Conservation (phyloP, 2,113 vertebrate species). For the Psophia crepitans region DNA sequence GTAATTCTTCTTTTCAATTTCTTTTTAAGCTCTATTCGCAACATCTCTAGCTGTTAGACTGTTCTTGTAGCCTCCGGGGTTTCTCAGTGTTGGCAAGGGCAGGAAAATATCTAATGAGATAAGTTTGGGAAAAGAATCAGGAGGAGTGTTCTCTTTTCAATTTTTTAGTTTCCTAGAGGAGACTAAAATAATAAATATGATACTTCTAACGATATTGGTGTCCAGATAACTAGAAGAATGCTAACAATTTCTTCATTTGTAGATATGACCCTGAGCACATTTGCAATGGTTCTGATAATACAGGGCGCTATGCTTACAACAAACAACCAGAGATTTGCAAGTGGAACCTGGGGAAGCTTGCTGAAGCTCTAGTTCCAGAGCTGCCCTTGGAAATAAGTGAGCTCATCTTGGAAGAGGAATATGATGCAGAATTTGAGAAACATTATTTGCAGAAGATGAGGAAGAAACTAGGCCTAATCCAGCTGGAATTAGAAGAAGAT, state of each 20-base stretch:
- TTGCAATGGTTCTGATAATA: conserved; percentile 91
- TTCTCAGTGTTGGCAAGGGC: not conserved
- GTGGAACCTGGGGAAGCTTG: conserved; percentile 93
- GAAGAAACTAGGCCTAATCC: conserved; percentile 88
- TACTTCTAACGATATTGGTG: not conserved
- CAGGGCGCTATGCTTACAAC: conserved; percentile 89
- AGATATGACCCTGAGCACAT: conserved; percentile 95
- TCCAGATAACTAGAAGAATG: not conserved
- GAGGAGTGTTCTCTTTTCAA: not conserved
- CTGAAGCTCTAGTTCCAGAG: conserved; percentile 89
- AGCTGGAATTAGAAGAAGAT: conserved; percentile 81
- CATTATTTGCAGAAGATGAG: conserved; percentile 91
- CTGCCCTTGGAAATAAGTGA: conserved; percentile 79
- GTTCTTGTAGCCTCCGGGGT: not conserved
- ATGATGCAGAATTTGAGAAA: conserved; percentile 81
- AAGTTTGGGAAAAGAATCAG: not conserved
- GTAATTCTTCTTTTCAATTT: not conserved
- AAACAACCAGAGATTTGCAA: conserved; percentile 91
- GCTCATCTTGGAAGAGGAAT: conserved; percentile 82
- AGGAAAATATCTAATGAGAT: not conserved
- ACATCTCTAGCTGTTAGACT: not conserved
- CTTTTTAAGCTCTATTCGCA: not conserved
- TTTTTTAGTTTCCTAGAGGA: not conserved
- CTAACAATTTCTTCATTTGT: not conserved
- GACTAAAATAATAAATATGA: not conserved